A percentile compares a stretch with the other conserved stretches of the same genome.
phyloP scores from a whole-genome alignment of 2,113 vertebrate species.

The Chunga burmeisteri region DNA sequence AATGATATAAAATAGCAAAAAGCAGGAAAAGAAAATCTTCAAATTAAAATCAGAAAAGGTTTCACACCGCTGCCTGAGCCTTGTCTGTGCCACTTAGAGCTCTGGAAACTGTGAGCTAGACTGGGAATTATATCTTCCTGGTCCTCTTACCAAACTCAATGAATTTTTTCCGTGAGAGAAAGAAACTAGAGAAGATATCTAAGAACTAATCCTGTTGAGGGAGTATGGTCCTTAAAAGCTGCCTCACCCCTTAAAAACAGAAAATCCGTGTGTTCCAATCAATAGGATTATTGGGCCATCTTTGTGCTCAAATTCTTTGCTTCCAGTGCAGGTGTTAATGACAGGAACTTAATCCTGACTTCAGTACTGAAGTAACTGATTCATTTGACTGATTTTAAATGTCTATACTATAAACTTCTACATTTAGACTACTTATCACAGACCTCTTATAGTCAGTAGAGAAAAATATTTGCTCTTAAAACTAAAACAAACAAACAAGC shows the following conservation, averaged over 20 bases:
- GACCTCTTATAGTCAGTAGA: not conserved
- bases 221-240: not conserved
- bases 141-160: not conserved
- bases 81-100: not conserved
- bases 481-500: not conserved
- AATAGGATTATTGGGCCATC: not conserved
- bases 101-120: not conserved
- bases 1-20: not conserved
- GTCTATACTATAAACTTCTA: not conserved
- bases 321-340: not conserved
- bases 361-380: not conserved
- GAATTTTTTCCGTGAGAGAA: not conserved
- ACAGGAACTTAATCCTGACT: not conserved
- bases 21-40: not conserved
- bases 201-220: not conserved
- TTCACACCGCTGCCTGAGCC: not conserved
- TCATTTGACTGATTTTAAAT: not conserved
- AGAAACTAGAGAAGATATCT: not conserved
- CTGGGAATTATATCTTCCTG: not conserved
- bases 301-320: not conserved
- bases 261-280: not conserved
- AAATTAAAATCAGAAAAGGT: not conserved
- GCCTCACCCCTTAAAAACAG: accelerated
- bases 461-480: not conserved
- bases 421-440: not conserved